Evolutionary conservation across 2,888 invertebrate species (phyloP).

Genomic region (Craniophora ligustri): DNA sequence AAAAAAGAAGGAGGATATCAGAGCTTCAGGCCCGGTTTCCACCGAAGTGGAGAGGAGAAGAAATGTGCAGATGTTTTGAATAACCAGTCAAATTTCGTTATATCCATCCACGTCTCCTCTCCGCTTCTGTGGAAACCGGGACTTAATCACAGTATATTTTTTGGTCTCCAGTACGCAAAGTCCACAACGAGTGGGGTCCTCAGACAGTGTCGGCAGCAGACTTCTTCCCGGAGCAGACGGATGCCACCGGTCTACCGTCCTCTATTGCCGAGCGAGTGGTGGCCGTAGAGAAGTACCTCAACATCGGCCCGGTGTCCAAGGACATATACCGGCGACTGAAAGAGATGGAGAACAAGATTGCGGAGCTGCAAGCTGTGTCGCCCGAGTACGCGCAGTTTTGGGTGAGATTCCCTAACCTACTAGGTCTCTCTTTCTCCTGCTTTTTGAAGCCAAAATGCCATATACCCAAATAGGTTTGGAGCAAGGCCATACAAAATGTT

Average conservation of each 20-base stretch:
- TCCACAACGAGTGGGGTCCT: slow-evolving; percentile 92
- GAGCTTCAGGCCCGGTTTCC: no score
- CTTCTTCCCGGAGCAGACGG: slow-evolving; percentile 47
- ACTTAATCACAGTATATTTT: not conserved
- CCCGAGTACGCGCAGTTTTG: slow-evolving; percentile 93
- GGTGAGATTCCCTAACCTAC: no score
- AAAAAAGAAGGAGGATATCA: no score
- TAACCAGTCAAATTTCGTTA: no score
- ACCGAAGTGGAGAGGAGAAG: no score
- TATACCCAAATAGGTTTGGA: no score
- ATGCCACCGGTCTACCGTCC: slow-evolving; percentile 75
- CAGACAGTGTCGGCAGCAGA: slow-evolving; percentile 79
- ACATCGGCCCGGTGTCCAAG: slow-evolving; percentile 86
- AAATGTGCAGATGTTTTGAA: no score
- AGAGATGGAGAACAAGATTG: slow-evolving; percentile 92
- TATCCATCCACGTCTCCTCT: no score
- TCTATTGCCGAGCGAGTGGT: slow-evolving; percentile 91
- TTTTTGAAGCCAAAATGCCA: no score
- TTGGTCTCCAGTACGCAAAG: slow-evolving; percentile 89
- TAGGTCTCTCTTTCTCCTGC: no score
- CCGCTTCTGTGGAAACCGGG: no score
- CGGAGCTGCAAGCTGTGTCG: slow-evolving; percentile 92
- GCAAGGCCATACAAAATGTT: no score
- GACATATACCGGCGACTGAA: slow-evolving; percentile 92
- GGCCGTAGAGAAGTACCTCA: slow-evolving; percentile 90